phyloP scores from a whole-genome alignment of 2,113 vertebrate genomes.

The Rattus norvegicus region GRCr8 NC_086021.1:85184501-85185000 shows the following conservation, averaged over 20 bases:
- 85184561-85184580: not conserved
- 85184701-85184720: slow-evolving; percentile 43
- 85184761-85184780: not conserved
- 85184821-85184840: slow-evolving; percentile 32
- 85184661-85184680: not conserved
- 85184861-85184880: slow-evolving; percentile 31
- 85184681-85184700: not conserved
- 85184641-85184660: not conserved
- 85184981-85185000: not conserved
- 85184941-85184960: not conserved
- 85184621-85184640: not conserved
- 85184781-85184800: slow-evolving; percentile 2
- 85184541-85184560: not conserved
- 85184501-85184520: not conserved
- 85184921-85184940: not conserved
- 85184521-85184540: not conserved
- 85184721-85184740: not conserved
- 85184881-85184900: not conserved
- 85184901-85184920: not conserved
- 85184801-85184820: slow-evolving; percentile 2
- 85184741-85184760: not conserved
- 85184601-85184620: not conserved
- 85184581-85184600: not conserved
- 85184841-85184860: slow-evolving; percentile 10
- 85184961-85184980: not conserved